Base-by-base conservation (phyloP, 1,140 invertebrate genomes). In the Eulimnadia texana region DNA sequence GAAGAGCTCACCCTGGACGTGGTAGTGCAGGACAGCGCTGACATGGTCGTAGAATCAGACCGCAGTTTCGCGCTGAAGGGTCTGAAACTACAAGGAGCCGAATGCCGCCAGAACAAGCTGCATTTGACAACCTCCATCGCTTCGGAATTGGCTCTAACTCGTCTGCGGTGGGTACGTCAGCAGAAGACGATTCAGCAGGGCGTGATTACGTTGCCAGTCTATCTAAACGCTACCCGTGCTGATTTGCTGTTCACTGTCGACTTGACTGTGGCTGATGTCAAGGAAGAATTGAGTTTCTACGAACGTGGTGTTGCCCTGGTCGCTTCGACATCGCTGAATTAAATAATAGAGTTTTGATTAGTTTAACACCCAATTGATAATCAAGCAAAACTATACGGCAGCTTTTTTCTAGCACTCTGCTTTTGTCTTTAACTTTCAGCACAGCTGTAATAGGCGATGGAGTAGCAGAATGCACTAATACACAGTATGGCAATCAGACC, bases 231-330 rank as follows among this genome's bases (percentile, higher is more conserved):
- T 27, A 96, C 93, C 2, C 82, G 96, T 64, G 86, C 86, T 0
- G 93, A 98, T 71, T 76, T 98, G 52, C 76, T 99, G 58, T 98
- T 98, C 74, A 97, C 93, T 0, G 84, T 99, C 56, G 90, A 98
- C 69, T 81, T 99, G 68, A 87, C 90, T 66, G 84, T 93, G 33
- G 88, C 88, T 29, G 80, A 84, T 61, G 86, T 83, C 64, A 88
- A 87, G 76, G 90, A 90, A 72, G 85, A 84, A 64, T 90, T 89
- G 72, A 89, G 85, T 71, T 94, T 98, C 79, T 97, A 97, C 74
- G 94, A 99, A 74, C 80, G 96, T 62, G 96, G 96, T 62, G 95
- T 99, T 1, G 96, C 95, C 28, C 80, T 95, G 27, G 78, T 95
- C 64, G 90, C 88, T 33, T 93, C 88, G 51, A 91, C 89, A n/a